Evolutionary conservation across 2,888 invertebrate species (phyloP), one percentile per base, ranked within the genome.

Genomic region (Drosophila koepferae): DNA sequence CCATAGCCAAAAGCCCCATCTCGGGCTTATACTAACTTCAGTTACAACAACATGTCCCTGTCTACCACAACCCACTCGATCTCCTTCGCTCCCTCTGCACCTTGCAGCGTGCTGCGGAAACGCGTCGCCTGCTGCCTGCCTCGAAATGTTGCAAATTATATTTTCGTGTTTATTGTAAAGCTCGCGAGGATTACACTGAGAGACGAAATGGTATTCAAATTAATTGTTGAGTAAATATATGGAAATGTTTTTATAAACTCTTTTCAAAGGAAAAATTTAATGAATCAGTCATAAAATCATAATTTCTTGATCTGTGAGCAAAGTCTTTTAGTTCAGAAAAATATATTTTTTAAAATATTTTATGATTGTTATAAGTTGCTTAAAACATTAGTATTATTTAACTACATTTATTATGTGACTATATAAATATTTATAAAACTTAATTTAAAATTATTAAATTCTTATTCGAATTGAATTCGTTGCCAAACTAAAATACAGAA

Each of bases 101-200:
- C 61, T 67, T 61, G 60, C 67, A 43, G 34, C 31, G 54, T 60
- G 46, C 66, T 55, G 48, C 73, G 82, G 75, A 55, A 58, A n/a
- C 58, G 58, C n/a, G 44, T 58, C 55, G 55, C 41, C 54, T 54
- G 63, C 70, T 56, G 72, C 68, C 54, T 64, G 59, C 20, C 63
- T 16, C 60, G 46, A 72, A 81, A 83, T 72, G 77, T 77, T 85
- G 81, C 85, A 86, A 86, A 87, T 85, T 87, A 87, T 86, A 86
- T 86, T 86, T 86, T 87, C 82, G 85, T 86, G 85, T 86, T 86
- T 86, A 87, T 87, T 87, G 86, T 85, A 76, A 82, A 87, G 82
- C 86, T 87, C 82, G 66, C 75, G 81, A 79, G 85, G 81, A 85
- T 82, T 81, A 85, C 85, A 79, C 60, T 60, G 14, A n/a, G n/a